Evolutionary conservation across 2,888 invertebrate species (phyloP).

Genomic region (Aricia artaxerxes): DNA sequence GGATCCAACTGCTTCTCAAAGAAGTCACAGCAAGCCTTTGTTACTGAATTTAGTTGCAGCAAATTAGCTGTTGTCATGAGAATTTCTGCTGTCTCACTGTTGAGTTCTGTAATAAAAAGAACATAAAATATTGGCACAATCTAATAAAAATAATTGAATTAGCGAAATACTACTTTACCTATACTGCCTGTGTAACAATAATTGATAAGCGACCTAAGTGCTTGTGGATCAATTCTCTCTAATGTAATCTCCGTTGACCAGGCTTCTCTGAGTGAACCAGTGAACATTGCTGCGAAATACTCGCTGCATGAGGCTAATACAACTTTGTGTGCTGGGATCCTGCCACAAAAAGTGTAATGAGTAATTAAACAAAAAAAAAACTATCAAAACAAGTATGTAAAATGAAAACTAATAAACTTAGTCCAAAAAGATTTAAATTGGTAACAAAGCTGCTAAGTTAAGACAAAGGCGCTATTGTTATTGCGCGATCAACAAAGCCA

Average conservation of each 20-base stretch:
- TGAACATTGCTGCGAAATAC: slow-evolving; percentile 98
- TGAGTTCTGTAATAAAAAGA: slow-evolving; percentile 80
- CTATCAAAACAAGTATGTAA: slow-evolving; percentile 17
- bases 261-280: slow-evolving; percentile 91
- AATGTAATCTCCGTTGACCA: slow-evolving; percentile 91
- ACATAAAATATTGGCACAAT: slow-evolving; percentile 30
- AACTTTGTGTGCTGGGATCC: slow-evolving; percentile 91
- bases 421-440: not conserved
- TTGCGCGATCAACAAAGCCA: slow-evolving; percentile 36
- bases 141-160: slow-evolving; percentile 38
- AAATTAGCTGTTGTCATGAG: slow-evolving; percentile 93
- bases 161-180: slow-evolving; percentile 50
- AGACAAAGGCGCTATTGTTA: slow-evolving; percentile 30
- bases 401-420: slow-evolving; percentile 31
- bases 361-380: not conserved
- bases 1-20: slow-evolving; percentile 94
- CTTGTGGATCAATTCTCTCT: slow-evolving; percentile 91
- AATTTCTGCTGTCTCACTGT: slow-evolving; percentile 95
- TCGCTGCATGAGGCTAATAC: slow-evolving; percentile 95
- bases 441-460: slow-evolving; percentile 20
- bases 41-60: slow-evolving; percentile 91
- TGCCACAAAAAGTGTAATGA: slow-evolving; percentile 47
- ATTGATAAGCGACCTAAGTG: slow-evolving; percentile 90
- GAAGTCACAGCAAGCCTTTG: slow-evolving; percentile 94
- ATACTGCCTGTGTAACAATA: slow-evolving; percentile 94